Conservation (phyloP, 2,888 invertebrate species). For the Aphodius sticticus region DNA sequence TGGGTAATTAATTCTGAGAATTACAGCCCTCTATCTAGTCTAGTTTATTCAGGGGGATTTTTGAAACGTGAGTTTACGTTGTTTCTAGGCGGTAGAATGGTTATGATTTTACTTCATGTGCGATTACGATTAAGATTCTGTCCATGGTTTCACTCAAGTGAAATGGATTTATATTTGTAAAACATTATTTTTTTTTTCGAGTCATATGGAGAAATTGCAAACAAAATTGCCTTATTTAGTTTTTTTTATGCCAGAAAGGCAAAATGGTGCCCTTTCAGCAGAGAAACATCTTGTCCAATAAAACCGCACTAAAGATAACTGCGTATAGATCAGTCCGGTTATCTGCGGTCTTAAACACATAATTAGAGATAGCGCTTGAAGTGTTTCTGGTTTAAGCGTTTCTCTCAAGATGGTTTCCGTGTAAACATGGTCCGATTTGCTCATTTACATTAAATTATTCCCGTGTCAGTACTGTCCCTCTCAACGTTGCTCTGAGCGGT, state of each 20-base stretch:
- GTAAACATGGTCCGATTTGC: neutral
- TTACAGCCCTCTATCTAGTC: too few relatives aligned
- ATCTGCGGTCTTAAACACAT: neutral
- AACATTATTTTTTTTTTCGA: too few relatives aligned
- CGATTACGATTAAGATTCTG: too few relatives aligned
- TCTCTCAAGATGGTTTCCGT: neutral
- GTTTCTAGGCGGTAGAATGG: too few relatives aligned
- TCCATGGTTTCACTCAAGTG: too few relatives aligned
- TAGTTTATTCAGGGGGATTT: too few relatives aligned
- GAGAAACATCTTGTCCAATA: neutral
- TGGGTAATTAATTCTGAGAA: too few relatives aligned
- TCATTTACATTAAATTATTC: slow-evolving; percentile 4
- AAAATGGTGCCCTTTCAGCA: neutral
- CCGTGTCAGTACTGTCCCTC: neutral
- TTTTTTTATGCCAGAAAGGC: neutral
- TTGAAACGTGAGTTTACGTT: too few relatives aligned
- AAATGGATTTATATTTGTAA: too few relatives aligned
- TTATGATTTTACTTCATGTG: too few relatives aligned
- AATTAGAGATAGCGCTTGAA: neutral
- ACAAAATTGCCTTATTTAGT: too few relatives aligned
- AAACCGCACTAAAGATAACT: neutral
- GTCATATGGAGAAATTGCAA: too few relatives aligned
- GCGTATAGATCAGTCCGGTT: neutral
- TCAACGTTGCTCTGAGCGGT: neutral
- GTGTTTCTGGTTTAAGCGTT: neutral